Evolutionary conservation across 2,113 vertebrate species (phyloP), one percentile per base, ranked within the genome.

Genomic region (Eclectus roratus): DNA sequence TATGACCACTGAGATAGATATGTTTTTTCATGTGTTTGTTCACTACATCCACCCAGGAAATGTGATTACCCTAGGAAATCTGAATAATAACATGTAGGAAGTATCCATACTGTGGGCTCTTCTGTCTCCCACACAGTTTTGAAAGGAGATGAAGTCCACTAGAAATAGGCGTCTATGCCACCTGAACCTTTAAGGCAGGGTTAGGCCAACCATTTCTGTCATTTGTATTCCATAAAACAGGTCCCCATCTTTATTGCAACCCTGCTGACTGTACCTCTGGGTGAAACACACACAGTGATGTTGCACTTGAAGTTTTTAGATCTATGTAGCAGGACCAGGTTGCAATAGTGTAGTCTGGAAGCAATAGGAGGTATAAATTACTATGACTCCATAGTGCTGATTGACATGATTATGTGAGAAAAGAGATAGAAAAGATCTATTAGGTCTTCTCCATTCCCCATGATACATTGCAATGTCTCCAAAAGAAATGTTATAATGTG

Each of bases 401-500:
- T 88, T 91, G 93, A 87, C 74, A 64, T 39, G 74, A 95, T 94
- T 85, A 95, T 80, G 61, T 88, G 84, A 92, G 35, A 91, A 80
- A 83, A 81, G 81, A 95, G 64, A 88, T 31, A 84, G 93, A 80
- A 72, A 94, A 91, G 71, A 92, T 86, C 76, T 94, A 49, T 91
- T 93, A 92, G 66, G 60, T 90, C 77, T 91, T 95, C 63, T 94
- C 77, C 60, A 70, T 94, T 94, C 44, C 52, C 63, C 31, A 41
- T 90, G 85, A 95, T 73, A 80, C 29, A 81, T 35, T 87, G 15
- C 66, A 96, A 82, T 28, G 46, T 68, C 55, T 92, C 44, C 71
- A 93, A 93, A 95, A 44, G 83, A 92, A 95, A 84, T 71, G 25
- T 64, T 85, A 85, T 37, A 89, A 86, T 49, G 55, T 87, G 33